Conservation (phyloP, 2,888 invertebrate genomes). For the Drosophila melanosoma region DNA sequence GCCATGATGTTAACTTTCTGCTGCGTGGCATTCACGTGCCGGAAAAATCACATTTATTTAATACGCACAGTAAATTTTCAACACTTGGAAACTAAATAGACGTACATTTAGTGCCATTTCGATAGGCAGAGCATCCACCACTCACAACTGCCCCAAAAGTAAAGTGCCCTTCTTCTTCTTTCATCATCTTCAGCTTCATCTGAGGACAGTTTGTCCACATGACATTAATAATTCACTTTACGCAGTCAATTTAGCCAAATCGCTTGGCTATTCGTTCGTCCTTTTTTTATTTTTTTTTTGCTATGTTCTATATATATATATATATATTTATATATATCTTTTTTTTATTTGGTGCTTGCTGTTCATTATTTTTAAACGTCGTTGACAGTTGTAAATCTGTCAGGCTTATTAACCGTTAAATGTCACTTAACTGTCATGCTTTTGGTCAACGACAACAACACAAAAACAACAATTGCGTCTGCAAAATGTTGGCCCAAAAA, state of each 20-base stretch:
- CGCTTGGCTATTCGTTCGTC: constrained; percentile 62
- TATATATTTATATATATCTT: constrained; percentile 11
- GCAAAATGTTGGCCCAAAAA: constrained; percentile 65
- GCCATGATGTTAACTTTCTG: constrained; percentile 28
- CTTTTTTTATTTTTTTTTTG: constrained; percentile 2
- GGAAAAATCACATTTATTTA: constrained; percentile 77
- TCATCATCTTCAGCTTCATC: not conserved
- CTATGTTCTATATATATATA: constrained; percentile 22
- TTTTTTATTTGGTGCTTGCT: constrained; percentile 50
- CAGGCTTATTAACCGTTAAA: constrained; percentile 81
- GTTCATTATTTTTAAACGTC: constrained; percentile 77
- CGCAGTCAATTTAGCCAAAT: constrained; percentile 79
- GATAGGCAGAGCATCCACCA: constrained; percentile 50
- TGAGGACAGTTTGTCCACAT: constrained; percentile 47
- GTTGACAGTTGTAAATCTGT: constrained; percentile 81
- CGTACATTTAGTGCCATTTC: constrained; percentile 72
- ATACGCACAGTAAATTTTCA: constrained; percentile 76
- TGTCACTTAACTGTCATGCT: constrained; percentile 79
- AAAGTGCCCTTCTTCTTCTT: not conserved
- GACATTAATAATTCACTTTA: constrained; percentile 80
- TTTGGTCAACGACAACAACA: constrained; percentile 51
- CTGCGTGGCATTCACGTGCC: constrained; percentile 64
- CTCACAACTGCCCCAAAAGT: not conserved
- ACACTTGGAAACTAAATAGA: constrained; percentile 77
- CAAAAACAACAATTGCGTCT: constrained; percentile 15